Conservation (phyloP, 2,797 vertebrate genomes). For the Pyrocephalus nanus region DNA sequence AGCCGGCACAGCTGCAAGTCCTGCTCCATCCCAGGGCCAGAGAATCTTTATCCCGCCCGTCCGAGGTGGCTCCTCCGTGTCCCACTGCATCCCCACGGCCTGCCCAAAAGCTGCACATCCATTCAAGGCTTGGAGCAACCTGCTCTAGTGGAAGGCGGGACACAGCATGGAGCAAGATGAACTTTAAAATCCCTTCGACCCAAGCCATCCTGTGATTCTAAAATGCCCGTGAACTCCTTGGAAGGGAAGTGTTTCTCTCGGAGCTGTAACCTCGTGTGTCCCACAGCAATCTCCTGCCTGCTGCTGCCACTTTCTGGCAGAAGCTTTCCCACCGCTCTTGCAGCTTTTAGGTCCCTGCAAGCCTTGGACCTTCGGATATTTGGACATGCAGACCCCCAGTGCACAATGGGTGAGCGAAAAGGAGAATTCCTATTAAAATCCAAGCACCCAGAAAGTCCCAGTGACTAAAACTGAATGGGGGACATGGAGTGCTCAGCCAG, state of each 20-base stretch:
- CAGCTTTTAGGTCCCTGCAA: rapidly evolving
- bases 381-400: rapidly evolving
- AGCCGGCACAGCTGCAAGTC: rapidly evolving
- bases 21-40: neutral
- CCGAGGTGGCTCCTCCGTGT: rapidly evolving
- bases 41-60: rapidly evolving
- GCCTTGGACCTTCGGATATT: neutral
- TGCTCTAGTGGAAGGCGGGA: rapidly evolving
- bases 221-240: rapidly evolving
- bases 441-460: neutral
- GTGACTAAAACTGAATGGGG: neutral
- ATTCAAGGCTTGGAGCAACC: neutral
- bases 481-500: rapidly evolving
- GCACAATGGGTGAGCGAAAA: neutral
- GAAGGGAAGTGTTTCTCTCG: rapidly evolving
- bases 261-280: rapidly evolving
- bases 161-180: neutral
- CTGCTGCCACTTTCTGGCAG: neutral
- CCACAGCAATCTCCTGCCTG: neutral
- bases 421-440: neutral
- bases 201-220: rapidly evolving
- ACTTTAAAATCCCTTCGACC: neutral
- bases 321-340: neutral
- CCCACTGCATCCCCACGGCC: rapidly evolving
- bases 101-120: neutral